Evolutionary conservation across 2,888 invertebrate genomes (phyloP).

Genomic region (Dyspetes luteomarginatus): DNA sequence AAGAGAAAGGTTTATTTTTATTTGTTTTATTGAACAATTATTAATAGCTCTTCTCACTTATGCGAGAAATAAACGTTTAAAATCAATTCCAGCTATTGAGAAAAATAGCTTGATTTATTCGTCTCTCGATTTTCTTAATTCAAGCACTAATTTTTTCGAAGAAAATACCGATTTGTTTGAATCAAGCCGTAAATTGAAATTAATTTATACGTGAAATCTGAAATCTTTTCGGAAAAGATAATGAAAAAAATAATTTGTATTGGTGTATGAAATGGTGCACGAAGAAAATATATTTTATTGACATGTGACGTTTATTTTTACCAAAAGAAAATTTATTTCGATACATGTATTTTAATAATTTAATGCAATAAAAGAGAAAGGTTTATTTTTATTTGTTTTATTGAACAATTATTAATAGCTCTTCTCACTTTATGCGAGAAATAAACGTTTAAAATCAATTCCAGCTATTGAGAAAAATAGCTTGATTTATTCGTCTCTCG

Average conservation of each 20-base stretch:
- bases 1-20: too few species aligned
- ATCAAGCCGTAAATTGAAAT: not conserved
- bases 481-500: not conserved
- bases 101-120: not conserved
- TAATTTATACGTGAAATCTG: too few species aligned
- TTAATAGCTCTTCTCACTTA: not conserved
- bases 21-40: not conserved
- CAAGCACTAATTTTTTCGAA: not conserved
- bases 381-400: not conserved
- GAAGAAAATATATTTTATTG: too few species aligned
- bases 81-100: not conserved
- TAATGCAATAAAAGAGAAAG: too few species aligned
- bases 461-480: not conserved
- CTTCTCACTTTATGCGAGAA: not conserved
- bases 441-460: not conserved
- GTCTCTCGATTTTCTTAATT: not conserved
- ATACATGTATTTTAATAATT: too few species aligned
- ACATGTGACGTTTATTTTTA: too few species aligned
- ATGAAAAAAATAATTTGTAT: too few species aligned
- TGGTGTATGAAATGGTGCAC: too few species aligned
- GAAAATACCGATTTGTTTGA: conserved; percentile 33
- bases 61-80: not conserved
- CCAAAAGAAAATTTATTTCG: too few species aligned
- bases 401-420: not conserved
- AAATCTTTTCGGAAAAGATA: too few species aligned